Evolutionary conservation across 2,797 vertebrate species (phyloP), one percentile per base, ranked within the genome.

Genomic region (Manis crassicaudata): DNA sequence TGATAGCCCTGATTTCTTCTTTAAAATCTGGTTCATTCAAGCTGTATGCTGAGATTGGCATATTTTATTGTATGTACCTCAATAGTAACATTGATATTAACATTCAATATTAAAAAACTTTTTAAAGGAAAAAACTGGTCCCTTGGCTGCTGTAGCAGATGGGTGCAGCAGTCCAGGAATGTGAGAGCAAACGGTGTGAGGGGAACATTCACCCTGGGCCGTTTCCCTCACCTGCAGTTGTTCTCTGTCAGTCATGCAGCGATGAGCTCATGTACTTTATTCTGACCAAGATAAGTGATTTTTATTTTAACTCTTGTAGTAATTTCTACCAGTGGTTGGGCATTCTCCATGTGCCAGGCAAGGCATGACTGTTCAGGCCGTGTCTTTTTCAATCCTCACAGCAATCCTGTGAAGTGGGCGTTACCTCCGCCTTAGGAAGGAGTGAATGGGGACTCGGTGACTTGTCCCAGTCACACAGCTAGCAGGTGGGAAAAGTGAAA

Each of bases 231-330:
- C 14, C 25, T 1, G 43, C 85, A 85, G 70, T 6, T 96, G 95
- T 56, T 63, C 37, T 54, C 56, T n/a, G 63, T 56, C 70, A 62
- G 50, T 77, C 43, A 20, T 2, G 6, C 40, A 29, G 37, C 52
- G 52, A 62, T 86, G 62, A 96, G 56, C 54, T 77, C 86, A 86
- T 50, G 17, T 6, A n/a, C 76, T 88, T 73, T 20, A 32, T 79
- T 77, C 88, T 88, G 43, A 75, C 32, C 62, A 29, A 88, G 87
- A 82, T 35, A 43, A 58, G 37, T 75, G 20, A 52, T 46, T 81
- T 81, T 68, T 68, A n/a, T 62, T 32, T 63, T 46, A 46, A 50
- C 75, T 67, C 75, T 68, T 21, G 37, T 58, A 80, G 35, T 60
- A 50, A 35, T 4, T 40, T 60, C 76, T 32, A 43, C 52, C 52